Base-by-base conservation (phyloP, 2,113 vertebrate genomes). In the Tinamus guttatus region DNA sequence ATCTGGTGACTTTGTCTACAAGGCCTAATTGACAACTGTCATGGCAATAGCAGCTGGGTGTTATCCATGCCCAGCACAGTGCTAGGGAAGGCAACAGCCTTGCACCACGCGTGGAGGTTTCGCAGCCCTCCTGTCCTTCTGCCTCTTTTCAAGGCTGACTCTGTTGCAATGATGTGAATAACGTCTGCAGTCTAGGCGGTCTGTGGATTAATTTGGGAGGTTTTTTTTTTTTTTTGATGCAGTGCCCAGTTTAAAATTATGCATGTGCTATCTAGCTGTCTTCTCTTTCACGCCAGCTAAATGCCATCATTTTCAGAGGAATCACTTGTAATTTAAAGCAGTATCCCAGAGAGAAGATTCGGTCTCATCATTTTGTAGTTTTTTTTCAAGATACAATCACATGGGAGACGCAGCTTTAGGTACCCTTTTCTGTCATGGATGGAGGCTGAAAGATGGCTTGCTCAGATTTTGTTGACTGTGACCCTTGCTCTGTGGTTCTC, bases 91-190 rank as follows among this genome's bases (percentile, higher is more conserved):
- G 25, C 34, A 0, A 12, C 30, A 70, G 41, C 85, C 0, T 0
- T 32, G 64, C 32, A 0, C 0, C 21, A 52, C 22, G 47, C 80
- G 13, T 34, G 52, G 90, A 58, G 87, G 8, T 60, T 84, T 54
- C 84, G 38, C 90, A 90, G 89, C 86, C 92, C 75, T 79, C 81
- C 77, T 90, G 90, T 90, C 92, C 58, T 54, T 88, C 63, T 25
- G 0, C 60, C 70, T 45, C 81, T 92, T 87, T 80, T 69, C 59
- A 83, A 45, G 69, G 67, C 88, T 91, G 85, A 62, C 65, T 5
- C 25, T 68, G 52, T 21, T 78, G 51, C 52, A 63, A 5, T 76
- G 88, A 79, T 43, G 64, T 73, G 38, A 43, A 11, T 71, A 15
- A 14, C 9, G n/a, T 34, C 27, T 49, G 78, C 62, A 51, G 2